A percentile compares a stretch with the other conserved stretches of the same genome.
phyloP scores from a whole-genome alignment of 64 coral and sea anemone genomes.

The Montipora cactus region DNA sequence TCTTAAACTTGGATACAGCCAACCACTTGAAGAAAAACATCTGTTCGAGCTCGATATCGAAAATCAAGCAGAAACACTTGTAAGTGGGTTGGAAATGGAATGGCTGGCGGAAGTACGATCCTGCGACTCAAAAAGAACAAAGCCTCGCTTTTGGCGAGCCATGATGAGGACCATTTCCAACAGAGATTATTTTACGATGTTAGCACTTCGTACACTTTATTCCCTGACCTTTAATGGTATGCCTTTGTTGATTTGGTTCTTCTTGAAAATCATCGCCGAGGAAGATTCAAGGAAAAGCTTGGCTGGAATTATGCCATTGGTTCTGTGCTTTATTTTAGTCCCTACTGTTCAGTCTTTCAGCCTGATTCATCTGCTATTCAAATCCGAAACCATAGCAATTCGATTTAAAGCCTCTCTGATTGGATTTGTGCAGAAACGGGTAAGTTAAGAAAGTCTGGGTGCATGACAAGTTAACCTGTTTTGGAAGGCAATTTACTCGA shows the following conservation, averaged over 20 bases:
- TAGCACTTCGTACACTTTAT: background rate
- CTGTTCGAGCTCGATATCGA: conserved; percentile 7
- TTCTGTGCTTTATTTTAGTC: background rate
- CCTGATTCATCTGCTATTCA: background rate
- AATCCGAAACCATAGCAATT: background rate
- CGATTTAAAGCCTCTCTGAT: background rate
- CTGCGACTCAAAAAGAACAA: background rate
- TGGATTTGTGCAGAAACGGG: background rate
- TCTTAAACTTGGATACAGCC: conserved; percentile 65
- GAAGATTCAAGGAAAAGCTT: background rate
- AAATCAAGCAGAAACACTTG: conserved; percentile 1
- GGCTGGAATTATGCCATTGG: background rate
- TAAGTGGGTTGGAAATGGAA: background rate
- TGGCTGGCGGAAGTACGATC: background rate
- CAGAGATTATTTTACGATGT: background rate
- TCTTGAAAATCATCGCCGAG: background rate
- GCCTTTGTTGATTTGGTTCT: conserved; percentile 18
- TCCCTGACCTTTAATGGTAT: background rate
- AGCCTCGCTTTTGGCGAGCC: conserved; percentile 21
- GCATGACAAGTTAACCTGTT: too few relatives aligned
- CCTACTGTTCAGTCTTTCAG: background rate
- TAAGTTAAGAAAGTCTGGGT: background rate
- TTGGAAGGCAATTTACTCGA: too few relatives aligned
- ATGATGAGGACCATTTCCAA: conserved; percentile 13
- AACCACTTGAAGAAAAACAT: conserved; percentile 68